These are phyloP conservation scores for Amblyopsis rosae DNA, from an alignment of 2,113 vertebrate species.

Conservation along the genomic window DNA sequence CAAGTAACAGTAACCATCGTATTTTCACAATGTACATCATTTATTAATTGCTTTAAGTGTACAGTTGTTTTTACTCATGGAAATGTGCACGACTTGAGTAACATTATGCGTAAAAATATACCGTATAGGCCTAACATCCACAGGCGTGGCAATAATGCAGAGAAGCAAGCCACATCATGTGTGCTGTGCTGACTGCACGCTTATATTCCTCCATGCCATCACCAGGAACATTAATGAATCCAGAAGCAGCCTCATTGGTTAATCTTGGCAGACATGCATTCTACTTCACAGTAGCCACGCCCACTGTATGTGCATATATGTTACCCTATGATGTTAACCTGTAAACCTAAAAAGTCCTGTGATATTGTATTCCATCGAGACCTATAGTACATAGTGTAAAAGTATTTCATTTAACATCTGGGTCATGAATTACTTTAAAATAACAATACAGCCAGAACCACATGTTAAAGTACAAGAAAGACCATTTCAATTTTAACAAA, in stretches of 20 bases:
- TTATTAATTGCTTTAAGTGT: conserved; percentile 21
- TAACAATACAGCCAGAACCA: neutral
- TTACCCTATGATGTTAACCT: neutral
- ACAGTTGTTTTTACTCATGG: neutral
- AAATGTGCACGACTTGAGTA: conserved; percentile 21
- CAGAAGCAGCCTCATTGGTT: conserved; percentile 64
- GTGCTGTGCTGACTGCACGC: conserved; percentile 59
- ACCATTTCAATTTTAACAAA: conserved; percentile 11
- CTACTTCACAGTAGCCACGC: conserved; percentile 42
- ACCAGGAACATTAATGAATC: conserved; percentile 63
- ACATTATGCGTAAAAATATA: neutral
- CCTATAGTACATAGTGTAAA: too few relatives aligned
- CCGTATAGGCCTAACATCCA: conserved; percentile 13
- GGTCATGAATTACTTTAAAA: neutral
- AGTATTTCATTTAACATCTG: too few relatives aligned
- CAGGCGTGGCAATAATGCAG: conserved; percentile 45
- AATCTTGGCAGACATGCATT: conserved; percentile 55
- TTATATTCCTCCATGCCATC: conserved; percentile 54
- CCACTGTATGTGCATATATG: conserved; percentile 44
- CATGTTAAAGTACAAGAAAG: neutral
- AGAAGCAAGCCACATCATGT: conserved; percentile 44
- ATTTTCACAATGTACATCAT: conserved; percentile 18
- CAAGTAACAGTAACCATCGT: conserved; percentile 1
- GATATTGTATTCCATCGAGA: neutral
- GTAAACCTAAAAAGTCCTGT: neutral